These are phyloP conservation scores for Lymantria monacha DNA, from an alignment of 2,888 invertebrate species.

Conservation along the genomic window DNA sequence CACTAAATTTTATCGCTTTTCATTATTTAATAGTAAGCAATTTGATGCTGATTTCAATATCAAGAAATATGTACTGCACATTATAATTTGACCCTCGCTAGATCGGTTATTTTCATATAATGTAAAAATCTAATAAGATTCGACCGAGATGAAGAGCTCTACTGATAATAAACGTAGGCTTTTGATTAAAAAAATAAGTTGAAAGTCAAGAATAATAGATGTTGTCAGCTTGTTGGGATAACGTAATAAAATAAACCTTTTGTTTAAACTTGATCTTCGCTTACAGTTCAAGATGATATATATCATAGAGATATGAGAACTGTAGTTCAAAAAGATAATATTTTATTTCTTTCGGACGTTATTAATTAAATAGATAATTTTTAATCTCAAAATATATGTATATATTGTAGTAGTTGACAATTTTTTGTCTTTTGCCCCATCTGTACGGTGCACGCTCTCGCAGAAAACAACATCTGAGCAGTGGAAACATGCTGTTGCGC, in stretches of 20 bases:
- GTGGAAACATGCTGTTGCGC: too few relatives aligned
- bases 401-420: too few relatives aligned
- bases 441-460: too few relatives aligned
- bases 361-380: neutral
- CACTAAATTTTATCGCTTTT: constrained; percentile 46
- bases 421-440: too few relatives aligned
- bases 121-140: neutral
- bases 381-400: neutral
- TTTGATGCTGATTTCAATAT: constrained; percentile 44
- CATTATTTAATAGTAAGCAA: constrained; percentile 49
- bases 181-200: constrained; percentile 46
- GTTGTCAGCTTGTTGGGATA: constrained; percentile 42
- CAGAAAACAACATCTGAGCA: too few relatives aligned
- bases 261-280: constrained; percentile 39
- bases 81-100: constrained; percentile 6
- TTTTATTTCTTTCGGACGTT: neutral
- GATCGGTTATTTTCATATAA: neutral
- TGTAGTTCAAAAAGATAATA: constrained; percentile 6
- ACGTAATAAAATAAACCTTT: constrained; percentile 46
- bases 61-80: constrained; percentile 23
- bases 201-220: constrained; percentile 47
- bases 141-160: neutral
- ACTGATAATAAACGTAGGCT: constrained; percentile 10
- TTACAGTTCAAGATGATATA: constrained; percentile 28
- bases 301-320: constrained; percentile 18